Conservation (phyloP, 2,113 vertebrate species). For the Perca fluviatilis region DNA sequence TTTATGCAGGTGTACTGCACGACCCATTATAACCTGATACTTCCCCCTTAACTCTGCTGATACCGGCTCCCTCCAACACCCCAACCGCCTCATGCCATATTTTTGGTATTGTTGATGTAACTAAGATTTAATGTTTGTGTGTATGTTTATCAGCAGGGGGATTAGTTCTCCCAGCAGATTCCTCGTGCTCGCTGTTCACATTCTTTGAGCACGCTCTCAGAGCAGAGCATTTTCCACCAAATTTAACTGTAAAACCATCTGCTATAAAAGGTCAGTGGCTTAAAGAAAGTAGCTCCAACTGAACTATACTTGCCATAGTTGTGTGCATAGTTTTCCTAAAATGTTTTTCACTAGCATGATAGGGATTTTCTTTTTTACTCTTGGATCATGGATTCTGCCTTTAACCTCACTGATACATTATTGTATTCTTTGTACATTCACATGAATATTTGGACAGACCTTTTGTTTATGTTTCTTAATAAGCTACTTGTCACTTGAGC, state of each 20-base stretch:
- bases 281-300: background rate
- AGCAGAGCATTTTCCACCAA: background rate
- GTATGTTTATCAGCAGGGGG: background rate
- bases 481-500: background rate
- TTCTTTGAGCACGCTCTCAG: background rate
- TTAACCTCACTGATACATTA: no score
- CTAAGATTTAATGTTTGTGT: background rate
- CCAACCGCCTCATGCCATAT: background rate
- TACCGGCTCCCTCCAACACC: background rate
- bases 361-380: no score
- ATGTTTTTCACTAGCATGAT: background rate
- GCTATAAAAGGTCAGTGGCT: background rate
- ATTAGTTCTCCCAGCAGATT: background rate
- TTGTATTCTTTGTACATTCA: background rate
- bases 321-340: background rate
- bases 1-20: background rate
- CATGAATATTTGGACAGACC: background rate
- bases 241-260: background rate
- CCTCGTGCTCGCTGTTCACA: background rate
- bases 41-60: background rate
- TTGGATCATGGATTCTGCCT: no score
- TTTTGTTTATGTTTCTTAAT: background rate
- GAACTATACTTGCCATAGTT: background rate
- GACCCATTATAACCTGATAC: background rate
- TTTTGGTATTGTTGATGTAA: background rate